phyloP scores from a whole-genome alignment of 1,140 invertebrate genomes.

The Trichonephila clavata region DNA sequence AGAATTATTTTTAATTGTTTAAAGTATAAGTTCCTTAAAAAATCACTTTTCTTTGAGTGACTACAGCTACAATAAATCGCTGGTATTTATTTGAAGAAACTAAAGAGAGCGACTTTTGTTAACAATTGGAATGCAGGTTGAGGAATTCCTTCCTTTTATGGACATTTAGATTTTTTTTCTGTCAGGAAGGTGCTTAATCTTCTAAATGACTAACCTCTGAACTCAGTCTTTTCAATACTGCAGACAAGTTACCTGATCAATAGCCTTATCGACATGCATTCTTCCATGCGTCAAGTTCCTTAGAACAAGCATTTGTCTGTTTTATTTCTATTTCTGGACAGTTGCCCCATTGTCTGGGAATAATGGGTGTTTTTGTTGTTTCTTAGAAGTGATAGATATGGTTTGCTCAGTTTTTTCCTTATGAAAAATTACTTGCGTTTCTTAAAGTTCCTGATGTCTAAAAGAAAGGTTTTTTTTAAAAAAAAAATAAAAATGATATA shows the following conservation, averaged over 20 bases:
- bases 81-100: too few species aligned
- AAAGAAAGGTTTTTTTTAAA: background rate
- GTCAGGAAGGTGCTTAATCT: background rate
- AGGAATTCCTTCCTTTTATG: background rate
- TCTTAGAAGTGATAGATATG: background rate
- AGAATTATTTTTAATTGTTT: background rate
- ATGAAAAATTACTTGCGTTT: background rate
- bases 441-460: background rate
- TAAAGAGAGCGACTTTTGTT: background rate
- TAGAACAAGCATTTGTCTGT: background rate
- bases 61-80: too few species aligned
- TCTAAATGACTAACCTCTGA: conserved; percentile 27
- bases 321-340: background rate
- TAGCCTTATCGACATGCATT: background rate
- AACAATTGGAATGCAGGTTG: background rate
- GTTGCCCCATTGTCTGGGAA: background rate
- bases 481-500: too few species aligned
- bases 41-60: too few species aligned
- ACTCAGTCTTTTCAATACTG: background rate
- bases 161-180: background rate
- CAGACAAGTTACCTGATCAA: conserved; percentile 28
- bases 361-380: background rate
- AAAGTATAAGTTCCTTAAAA: too few species aligned
- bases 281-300: background rate
- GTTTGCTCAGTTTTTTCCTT: background rate